Base-by-base conservation (phyloP, 1,140 invertebrate genomes). In the Habropoda laboriosa region DNA sequence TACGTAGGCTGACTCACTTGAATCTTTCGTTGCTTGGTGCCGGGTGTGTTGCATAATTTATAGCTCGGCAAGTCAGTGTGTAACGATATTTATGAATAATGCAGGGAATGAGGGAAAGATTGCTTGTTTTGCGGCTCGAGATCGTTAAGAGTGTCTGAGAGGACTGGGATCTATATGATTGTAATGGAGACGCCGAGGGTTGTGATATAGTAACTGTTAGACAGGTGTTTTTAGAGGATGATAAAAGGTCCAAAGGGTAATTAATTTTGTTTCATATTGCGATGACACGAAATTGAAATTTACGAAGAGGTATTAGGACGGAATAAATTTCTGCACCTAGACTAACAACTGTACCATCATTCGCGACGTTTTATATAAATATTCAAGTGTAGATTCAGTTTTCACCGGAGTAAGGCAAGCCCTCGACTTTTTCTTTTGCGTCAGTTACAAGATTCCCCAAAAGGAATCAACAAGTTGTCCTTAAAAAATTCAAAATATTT, bases 41-140 rank as follows among this genome's bases (percentile, higher is more conserved):
- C n/a, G n/a, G 10, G 21, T 5, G 18, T 24, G 21, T 61, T 40
- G 60, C 60, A 60, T 60, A 61, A 61, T 61, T 38, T 61, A 61
- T 61, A 6, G 12, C 57, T 38, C 51, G n/a, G 7, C 53, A 4
- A 4, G 12, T 40, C 12, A n/a, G 12, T 2, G 3, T 38, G 18
- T n/a, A 38, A 35, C 16, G 58, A 61, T 40, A 24, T 61, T 24
- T 40, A 61, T 40, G 60, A 61, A 61, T 40, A 60, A 60, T 60
- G 18, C 58, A 60, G 30, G 32, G 21, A 38, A n/a, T 27, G 13
- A 13, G 21, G 51, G 53, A 30, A 32, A 2, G 53, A 6, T 57
- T 30, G 51, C 5, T 27, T 27, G 51, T 27, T 53, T 27, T 53
- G 0, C 27, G 51, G 3, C 3, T 53, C 53, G 53, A 2, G 13